These are phyloP conservation scores for Melanotaenia nigrans DNA, from an alignment of 2,797 vertebrate species.

Conservation along the genomic window DNA sequence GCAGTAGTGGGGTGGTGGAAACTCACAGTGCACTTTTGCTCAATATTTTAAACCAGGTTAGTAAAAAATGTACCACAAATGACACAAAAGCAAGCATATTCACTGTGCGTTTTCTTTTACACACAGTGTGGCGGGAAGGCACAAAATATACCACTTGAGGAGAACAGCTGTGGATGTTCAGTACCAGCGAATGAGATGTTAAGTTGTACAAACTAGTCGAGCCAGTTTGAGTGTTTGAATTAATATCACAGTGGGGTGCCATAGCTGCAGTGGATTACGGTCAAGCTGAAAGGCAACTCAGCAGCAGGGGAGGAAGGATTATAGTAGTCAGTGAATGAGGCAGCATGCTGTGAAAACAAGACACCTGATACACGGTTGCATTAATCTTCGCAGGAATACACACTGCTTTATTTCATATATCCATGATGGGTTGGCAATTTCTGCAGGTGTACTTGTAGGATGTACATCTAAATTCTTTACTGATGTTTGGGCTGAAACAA, in stretches of 20 bases:
- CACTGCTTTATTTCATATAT: conserved; percentile 30
- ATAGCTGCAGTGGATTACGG: conserved; percentile 72
- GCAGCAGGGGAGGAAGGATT: conserved; percentile 74
- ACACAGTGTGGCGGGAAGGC: neutral
- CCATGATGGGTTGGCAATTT: conserved; percentile 9
- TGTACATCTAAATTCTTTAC: neutral
- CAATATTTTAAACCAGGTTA: conserved; percentile 48
- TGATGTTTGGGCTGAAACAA: too few species aligned
- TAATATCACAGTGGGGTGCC: conserved; percentile 75
- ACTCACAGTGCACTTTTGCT: conserved; percentile 57
- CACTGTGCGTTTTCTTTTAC: conserved; percentile 15
- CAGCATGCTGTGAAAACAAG: conserved; percentile 60
- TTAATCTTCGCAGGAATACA: conserved; percentile 52
- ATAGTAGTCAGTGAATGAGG: conserved; percentile 70
- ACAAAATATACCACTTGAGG: neutral
- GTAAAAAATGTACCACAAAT: conserved; percentile 42
- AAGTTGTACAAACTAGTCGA: conserved; percentile 44
- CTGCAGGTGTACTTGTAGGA: conserved; percentile 17
- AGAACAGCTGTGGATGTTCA: neutral
- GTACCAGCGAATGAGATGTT: conserved; percentile 30
- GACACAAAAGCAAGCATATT: conserved; percentile 17
- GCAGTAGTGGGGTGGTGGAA: conserved; percentile 52
- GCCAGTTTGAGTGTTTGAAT: conserved; percentile 68
- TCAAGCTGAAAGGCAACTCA: conserved; percentile 69
- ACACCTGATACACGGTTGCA: conserved; percentile 60